Base-by-base conservation (phyloP, 2,113 vertebrate genomes). In the Empidonax alnorum region DNA sequence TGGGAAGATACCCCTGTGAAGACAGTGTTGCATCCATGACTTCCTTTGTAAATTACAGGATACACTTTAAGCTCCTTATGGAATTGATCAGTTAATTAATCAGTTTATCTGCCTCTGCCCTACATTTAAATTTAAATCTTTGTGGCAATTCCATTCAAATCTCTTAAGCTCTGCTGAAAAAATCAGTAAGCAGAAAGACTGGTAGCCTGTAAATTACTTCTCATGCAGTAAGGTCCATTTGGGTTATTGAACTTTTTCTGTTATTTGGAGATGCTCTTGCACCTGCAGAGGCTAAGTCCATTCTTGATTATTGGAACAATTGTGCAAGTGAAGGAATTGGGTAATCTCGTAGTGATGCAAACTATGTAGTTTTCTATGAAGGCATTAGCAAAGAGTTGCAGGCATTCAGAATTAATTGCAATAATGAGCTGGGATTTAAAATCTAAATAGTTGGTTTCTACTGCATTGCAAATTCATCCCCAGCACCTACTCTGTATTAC, bases 41-140 rank as follows among this genome's bases (percentile, higher is more conserved):
- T 89, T 80, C 44, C 59, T 89, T 78, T 84, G 56, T 65, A 89
- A 93, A 93, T 89, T 74, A 58, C 47, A 72, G 89, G 68, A 84
- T 61, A 87, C 0, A 0, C 53, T 90, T 84, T 89, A 94, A 94
- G 65, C 80, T 93, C 44, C 77, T 93, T 81, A 93, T 50, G 41
- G 86, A 93, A 95, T 87, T 81, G 88, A 97, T 97, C 76, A 97
- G 93, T 81, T 94, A 95, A 96, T 95, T 96, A 90, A 92, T 90
- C 82, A 94, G 65, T 96, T 94, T 91, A 94, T 92, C 83, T 95
- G 79, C 61, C 56, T 89, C 61, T 97, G 85, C 47, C 95, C 93
- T 72, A 84, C 80, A 92, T 90, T 90, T 86, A 91, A 50, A 85
- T 89, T 58, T 87, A 93, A 87, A 58, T 84, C 68, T 93, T 84